Conservation (phyloP, 2,888 invertebrate genomes). For the Minunthozetes semirufus region DNA sequence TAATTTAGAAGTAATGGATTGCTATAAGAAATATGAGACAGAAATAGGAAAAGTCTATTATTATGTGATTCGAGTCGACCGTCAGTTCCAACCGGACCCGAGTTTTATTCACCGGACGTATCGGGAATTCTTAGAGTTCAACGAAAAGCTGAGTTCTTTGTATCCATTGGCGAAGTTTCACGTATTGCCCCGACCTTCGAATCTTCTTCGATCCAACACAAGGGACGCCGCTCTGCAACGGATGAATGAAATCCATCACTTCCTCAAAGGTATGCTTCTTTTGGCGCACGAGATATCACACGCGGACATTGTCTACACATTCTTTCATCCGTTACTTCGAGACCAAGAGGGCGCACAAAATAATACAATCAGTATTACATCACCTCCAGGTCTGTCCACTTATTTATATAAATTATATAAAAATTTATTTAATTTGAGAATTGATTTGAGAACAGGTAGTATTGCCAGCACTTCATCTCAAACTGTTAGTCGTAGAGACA, state of each 20-base stretch:
- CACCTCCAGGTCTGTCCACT: background rate
- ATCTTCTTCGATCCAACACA: conserved; percentile 76
- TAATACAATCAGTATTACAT: background rate
- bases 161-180: conserved; percentile 79
- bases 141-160: conserved; percentile 82
- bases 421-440: background rate
- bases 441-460: conserved; percentile 22
- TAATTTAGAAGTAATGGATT: conserved; percentile 75
- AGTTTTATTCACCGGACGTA: conserved; percentile 86
- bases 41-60: conserved; percentile 74
- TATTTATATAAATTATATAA: too few relatives aligned
- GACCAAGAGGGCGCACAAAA: conserved; percentile 59
- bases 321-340: conserved; percentile 89
- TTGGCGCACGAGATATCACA: conserved; percentile 91
- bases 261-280: conserved; percentile 74
- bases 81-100: conserved; percentile 77
- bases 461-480: conserved; percentile 25
- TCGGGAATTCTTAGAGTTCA: conserved; percentile 92
- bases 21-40: conserved; percentile 90
- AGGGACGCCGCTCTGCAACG: conserved; percentile 89
- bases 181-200: conserved; percentile 39
- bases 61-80: conserved; percentile 69
- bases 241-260: conserved; percentile 78
- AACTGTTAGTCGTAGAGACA: conserved; percentile 44
- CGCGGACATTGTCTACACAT: conserved; percentile 88